Evolutionary conservation across 2,888 invertebrate genomes (phyloP).

Genomic region (Eueremaeus valkanovi): DNA sequence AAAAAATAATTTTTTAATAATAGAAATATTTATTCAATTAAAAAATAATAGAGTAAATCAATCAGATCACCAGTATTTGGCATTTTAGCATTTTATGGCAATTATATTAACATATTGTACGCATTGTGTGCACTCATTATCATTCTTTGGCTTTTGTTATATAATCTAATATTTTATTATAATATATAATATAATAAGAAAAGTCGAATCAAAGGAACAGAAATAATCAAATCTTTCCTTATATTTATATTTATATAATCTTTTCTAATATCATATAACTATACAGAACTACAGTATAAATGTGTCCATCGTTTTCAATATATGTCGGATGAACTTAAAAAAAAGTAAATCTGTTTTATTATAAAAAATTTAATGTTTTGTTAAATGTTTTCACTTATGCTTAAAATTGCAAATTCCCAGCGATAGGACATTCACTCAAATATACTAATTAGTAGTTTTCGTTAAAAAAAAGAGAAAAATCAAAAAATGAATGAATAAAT

Average conservation of each 20-base stretch:
- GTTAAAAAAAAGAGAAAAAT: background rate
- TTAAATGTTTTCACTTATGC: background rate
- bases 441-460: background rate
- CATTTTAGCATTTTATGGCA: slow-evolving; percentile 5
- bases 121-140: background rate
- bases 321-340: slow-evolving; percentile 6
- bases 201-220: slow-evolving; percentile 19
- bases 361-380: background rate
- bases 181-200: background rate
- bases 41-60: background rate
- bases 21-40: slow-evolving; percentile 11
- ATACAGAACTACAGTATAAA: background rate
- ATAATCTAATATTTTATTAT: slow-evolving; percentile 4
- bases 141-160: slow-evolving; percentile 16
- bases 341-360: background rate
- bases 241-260: slow-evolving; percentile 4
- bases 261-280: no score
- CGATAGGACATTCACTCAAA: slow-evolving; percentile 26
- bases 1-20: slow-evolving; percentile 23
- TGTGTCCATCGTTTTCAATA: background rate
- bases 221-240: background rate
- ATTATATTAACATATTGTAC: slow-evolving; percentile 19
- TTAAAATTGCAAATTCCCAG: slow-evolving; percentile 34
- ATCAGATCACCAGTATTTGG: slow-evolving; percentile 32
- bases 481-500: background rate